Evolutionary conservation across 64 coral and sea anemone genomes (phyloP), one percentile per base, ranked within the genome.

Genomic region (Stichodactyla helianthus): DNA sequence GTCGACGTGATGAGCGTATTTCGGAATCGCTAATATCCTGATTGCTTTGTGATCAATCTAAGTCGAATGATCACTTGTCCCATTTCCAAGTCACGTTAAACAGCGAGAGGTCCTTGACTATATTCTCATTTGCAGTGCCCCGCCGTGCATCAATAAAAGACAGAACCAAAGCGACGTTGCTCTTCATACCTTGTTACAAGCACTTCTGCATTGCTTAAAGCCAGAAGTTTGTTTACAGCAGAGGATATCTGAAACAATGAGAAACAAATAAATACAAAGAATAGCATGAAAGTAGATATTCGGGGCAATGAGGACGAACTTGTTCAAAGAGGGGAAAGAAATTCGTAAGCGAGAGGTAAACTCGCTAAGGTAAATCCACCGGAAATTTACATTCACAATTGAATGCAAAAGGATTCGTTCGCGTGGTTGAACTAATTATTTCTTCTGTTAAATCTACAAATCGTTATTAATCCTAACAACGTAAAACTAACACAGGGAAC

Each of bases 371-470:
- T 85, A 83, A 87, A 87, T 59, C 71, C 57, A 96, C 94, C 94
- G 94, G 94, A 96, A 96, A 96, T 96, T 96, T 96, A 96, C 94
- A 96, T 96, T 96, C 90, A 84, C 78, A 92, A 82, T 92, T 92
- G 91, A 96, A 90, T 96, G 83, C 94, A 89, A 85, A 83, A 82
- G 91, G 92, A 96, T 84, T 90, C 83, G 85, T 86, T 89, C 91
- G 94, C 94, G 91, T 96, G 94, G 91, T 89, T 89, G 87, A 84
- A 77, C 82, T 93, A 96, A 96, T 96, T 96, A 96, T 96, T 96
- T 96, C 91, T 93, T 93, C 88, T 90, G 94, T 93, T 96, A 96
- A 96, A 96, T 96, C 94, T 86, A 96, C 94, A 96, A 96, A 96
- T 89, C 84, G 35, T 96, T 83, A 96, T 96, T 96, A 96, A 96